Percentiles rank a stretch among this genome's conserved stretches.
Evolutionary conservation across 2,888 invertebrate genomes (phyloP).

Genomic region (Nyleta sp.): DNA sequence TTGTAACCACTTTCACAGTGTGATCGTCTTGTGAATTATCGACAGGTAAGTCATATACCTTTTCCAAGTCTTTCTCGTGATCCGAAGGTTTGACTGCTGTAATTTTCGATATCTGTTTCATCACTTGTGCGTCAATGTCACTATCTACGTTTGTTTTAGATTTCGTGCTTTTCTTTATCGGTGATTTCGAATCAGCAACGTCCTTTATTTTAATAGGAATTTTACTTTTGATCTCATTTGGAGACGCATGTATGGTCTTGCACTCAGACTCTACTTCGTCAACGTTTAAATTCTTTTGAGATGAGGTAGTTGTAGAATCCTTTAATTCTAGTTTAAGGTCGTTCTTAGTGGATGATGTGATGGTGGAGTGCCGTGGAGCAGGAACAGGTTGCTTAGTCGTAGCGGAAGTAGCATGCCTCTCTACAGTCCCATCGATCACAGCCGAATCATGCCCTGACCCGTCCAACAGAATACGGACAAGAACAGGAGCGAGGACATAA

Average conservation of each 20-base stretch:
- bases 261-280: not conserved
- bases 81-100: no score
- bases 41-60: no score
- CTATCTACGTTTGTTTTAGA: no score
- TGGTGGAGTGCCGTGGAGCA: conserved; percentile 77
- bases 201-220: conserved; percentile 82
- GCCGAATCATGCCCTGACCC: conserved; percentile 82
- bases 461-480: conserved; percentile 82
- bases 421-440: conserved; percentile 82
- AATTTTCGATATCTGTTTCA: no score
- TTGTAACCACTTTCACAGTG: not conserved
- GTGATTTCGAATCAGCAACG: conserved; percentile 10
- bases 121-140: no score
- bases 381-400: conserved; percentile 80
- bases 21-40: conserved; percentile 58
- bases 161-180: not conserved
- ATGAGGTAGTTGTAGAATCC: conserved; percentile 63
- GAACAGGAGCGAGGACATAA: conserved; percentile 82
- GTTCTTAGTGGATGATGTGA: conserved; percentile 75
- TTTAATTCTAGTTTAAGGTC: conserved; percentile 78
- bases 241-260: conserved; percentile 46
- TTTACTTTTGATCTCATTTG: conserved; percentile 78
- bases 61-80: no score
- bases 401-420: conserved; percentile 82
- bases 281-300: no score